Evolutionary conservation across 2,888 invertebrate genomes (phyloP).

Genomic region (Netelia melanura): DNA sequence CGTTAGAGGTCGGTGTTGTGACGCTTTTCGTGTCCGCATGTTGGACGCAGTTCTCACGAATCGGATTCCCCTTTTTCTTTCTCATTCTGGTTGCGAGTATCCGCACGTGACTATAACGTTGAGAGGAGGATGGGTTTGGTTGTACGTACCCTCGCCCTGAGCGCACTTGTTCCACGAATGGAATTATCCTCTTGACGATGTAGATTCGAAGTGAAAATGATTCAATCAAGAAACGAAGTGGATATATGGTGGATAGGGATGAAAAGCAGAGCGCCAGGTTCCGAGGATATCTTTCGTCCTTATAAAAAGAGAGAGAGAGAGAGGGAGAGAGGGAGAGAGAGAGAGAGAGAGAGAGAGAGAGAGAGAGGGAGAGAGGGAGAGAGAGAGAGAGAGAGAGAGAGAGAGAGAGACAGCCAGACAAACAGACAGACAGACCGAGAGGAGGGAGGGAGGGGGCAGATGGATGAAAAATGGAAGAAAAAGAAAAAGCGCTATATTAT

Average conservation of each 20-base stretch:
- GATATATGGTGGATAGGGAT: conserved; percentile 6
- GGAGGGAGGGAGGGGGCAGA: too few relatives aligned
- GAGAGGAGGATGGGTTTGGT: conserved; percentile 53
- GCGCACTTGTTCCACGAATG: conserved; percentile 41
- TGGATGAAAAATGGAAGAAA: too few relatives aligned
- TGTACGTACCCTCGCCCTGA: background rate
- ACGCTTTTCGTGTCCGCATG: conserved; percentile 34
- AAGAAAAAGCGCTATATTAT: conserved; percentile 14
- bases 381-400: background rate
- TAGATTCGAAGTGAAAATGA: conserved; percentile 35
- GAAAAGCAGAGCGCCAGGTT: background rate
- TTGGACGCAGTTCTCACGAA: conserved; percentile 47
- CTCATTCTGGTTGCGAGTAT: conserved; percentile 11
- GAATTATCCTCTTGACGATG: conserved; percentile 52
- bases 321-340: too few relatives aligned
- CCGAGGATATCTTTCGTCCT: conserved; percentile 19
- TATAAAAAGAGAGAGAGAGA: background rate
- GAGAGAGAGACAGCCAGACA: background rate
- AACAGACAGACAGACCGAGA: too few relatives aligned
- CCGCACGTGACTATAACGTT: conserved; percentile 51
- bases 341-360: background rate
- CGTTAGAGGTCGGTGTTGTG: conserved; percentile 29
- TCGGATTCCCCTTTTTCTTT: conserved; percentile 5
- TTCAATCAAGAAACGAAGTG: conserved; percentile 43
- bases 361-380: too few relatives aligned